Evolutionary conservation across 2,797 vertebrate species (phyloP), one percentile per base, ranked within the genome.

Genomic region (Lutjanus argentimaculatus): DNA sequence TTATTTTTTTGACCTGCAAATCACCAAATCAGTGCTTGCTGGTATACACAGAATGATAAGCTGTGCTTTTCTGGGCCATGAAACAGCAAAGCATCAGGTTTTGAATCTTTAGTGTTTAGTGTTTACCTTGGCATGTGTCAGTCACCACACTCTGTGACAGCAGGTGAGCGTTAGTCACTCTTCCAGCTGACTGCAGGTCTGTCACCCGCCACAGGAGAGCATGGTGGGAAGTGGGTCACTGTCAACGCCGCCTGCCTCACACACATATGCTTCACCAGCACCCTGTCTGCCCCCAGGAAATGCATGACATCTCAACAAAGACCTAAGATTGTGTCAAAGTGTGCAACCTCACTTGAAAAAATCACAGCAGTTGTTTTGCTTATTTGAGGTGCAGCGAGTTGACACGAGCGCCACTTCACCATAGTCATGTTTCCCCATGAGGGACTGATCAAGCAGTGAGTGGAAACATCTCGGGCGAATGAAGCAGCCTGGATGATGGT

Each of bases 171-270:
- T 19, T 79, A 80, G 69, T 82, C 80, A 64, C 61, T 82, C 67
- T 81, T 86, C 80, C 72, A 77, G 67, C 77, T 82, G 70, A 89
- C 79, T 85, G 88, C 77, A 67, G 76, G 79, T 87, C 86, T 92
- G 88, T 85, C 87, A 82, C 78, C 84, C 77, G 0, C 81, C 43
- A 46, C 86, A 81, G 84, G 87, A 88, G 82, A 82, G 71, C 85
- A 87, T 66, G 56, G 84, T 48, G 84, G 78, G 85, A 92, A 90
- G 74, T 84, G 84, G 86, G 84, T 88, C 80, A 69, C 83, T 53
- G 79, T 83, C 82, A 83, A 52, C 64, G 6, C 67, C n/a, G 58
- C 85, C 87, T 90, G 84, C 82, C 82, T 75, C 63, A 62, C 43
- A 30, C 78, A 79, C 82, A 85, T 88, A 81, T 89, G 88, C 72